Base-by-base conservation (phyloP, 1,140 invertebrate genomes). In the Microplitis demolitor region DNA sequence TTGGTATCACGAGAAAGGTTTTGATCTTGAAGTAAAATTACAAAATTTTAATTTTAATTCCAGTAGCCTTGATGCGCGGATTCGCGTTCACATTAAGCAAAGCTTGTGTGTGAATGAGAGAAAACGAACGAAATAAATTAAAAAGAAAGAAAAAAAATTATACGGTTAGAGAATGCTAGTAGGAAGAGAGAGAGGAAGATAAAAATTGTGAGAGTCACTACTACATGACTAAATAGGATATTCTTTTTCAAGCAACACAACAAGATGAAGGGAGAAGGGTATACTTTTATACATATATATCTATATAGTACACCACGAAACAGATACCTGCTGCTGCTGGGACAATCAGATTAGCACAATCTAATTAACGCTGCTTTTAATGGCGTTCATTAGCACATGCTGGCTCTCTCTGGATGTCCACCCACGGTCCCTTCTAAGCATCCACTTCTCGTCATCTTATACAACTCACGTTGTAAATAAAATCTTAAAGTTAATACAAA, bases 331-430 rank as follows among this genome's bases (percentile, higher is more conserved):
- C 75, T 45, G 39, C 39, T 45, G 39, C 39, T 45, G 70, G 61
- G 75, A 83, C 83, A 84, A 87, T 87, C 85, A 85, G 77, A 76
- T 82, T 78, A 80, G 78, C 82, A 79, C 85, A 84, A 86, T 84
- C 85, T 87, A 87, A 87, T 86, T 85, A 87, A 87, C 81, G 84
- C 85, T 84, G 86, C 86, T 87, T 86, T 86, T 86, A 86, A 84
- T 84, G 85, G 83, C 84, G 84, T 86, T 87, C 86, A 87, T 87
- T 87, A 87, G 85, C 85, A 85, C 80, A 83, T 81, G 81, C 85
- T 81, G 81, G 84, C 8, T 66, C 74, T 68, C 34, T 51, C 61
- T 37, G n/a, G 39, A 60, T 16, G 16, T 54, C 16, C 67, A 37
- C 16, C 45, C 56, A 68, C 66, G 39, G 64, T 69, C 8, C 53